phyloP scores from a whole-genome alignment of 1,140 invertebrate species.

The Sitophilus oryzae region DNA sequence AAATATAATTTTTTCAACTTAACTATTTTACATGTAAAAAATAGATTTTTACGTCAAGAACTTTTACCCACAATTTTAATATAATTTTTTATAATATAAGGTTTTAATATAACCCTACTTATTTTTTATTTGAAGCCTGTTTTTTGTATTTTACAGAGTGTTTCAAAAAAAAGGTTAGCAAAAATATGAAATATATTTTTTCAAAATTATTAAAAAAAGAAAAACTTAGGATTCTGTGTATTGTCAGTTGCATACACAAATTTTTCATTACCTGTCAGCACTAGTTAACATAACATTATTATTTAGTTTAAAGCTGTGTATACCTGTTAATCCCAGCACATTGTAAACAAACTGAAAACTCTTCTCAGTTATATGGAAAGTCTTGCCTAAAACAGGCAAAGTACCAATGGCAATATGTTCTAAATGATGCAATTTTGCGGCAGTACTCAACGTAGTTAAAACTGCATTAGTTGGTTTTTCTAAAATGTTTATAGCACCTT shows the following conservation, averaged over 20 bases:
- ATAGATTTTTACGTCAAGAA: no score
- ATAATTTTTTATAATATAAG: no score
- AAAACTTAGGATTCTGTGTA: no score
- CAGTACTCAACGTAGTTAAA: slow-evolving; percentile 16
- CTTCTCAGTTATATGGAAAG: slow-evolving; percentile 26
- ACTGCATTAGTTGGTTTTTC: slow-evolving; percentile 22
- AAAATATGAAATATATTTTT: no score
- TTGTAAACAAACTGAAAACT: slow-evolving; percentile 25
- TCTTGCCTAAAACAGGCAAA: slow-evolving; percentile 23
- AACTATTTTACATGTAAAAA: no score
- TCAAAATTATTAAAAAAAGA: no score
- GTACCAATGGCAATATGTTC: slow-evolving; percentile 21
- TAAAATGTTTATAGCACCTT: slow-evolving; percentile 24
- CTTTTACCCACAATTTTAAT: no score
- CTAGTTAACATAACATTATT: background rate
- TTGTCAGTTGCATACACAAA: background rate
- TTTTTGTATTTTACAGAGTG: no score
- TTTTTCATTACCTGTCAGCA: background rate
- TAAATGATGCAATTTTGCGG: slow-evolving; percentile 22
- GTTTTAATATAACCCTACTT: no score
- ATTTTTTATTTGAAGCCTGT: no score
- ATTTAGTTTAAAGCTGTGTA: background rate
- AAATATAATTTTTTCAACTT: no score
- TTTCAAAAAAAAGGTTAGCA: no score
- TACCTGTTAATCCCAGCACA: slow-evolving; percentile 24